phyloP scores from a whole-genome alignment of 2,113 vertebrate genomes.

The Camelus bactrianus region DNA sequence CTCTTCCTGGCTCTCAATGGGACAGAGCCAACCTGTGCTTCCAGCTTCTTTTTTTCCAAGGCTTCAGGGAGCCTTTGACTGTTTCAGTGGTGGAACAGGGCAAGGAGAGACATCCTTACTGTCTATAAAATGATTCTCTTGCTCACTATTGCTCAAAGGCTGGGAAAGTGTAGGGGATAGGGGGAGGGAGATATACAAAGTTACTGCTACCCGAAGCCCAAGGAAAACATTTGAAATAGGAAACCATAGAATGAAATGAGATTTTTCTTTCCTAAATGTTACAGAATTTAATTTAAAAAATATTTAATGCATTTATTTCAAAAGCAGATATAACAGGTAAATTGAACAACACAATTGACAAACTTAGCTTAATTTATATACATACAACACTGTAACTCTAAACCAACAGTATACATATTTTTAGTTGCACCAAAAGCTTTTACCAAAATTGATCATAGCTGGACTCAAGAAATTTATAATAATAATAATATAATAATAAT shows the following conservation, averaged over 20 bases:
- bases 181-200: neutral
- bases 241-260: neutral
- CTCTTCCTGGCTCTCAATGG: neutral
- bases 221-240: neutral
- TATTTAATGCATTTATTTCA: slow-evolving; percentile 30
- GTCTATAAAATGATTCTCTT: neutral
- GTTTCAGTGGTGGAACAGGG: neutral
- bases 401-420: neutral
- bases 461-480: neutral
- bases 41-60: neutral
- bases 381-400: neutral
- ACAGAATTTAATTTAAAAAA: neutral
- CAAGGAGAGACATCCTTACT: neutral
- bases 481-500: neutral
- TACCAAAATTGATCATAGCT: neutral
- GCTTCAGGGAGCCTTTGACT: neutral
- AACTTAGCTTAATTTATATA: neutral
- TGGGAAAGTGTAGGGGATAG: neutral
- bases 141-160: neutral
- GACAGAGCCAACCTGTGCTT: neutral
- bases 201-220: neutral
- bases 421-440: neutral
- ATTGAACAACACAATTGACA: slow-evolving; percentile 20
- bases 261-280: slow-evolving; percentile 1
- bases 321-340: neutral